phyloP scores from a whole-genome alignment of 2,888 invertebrate genomes.

The Pheosia gnoma region DNA sequence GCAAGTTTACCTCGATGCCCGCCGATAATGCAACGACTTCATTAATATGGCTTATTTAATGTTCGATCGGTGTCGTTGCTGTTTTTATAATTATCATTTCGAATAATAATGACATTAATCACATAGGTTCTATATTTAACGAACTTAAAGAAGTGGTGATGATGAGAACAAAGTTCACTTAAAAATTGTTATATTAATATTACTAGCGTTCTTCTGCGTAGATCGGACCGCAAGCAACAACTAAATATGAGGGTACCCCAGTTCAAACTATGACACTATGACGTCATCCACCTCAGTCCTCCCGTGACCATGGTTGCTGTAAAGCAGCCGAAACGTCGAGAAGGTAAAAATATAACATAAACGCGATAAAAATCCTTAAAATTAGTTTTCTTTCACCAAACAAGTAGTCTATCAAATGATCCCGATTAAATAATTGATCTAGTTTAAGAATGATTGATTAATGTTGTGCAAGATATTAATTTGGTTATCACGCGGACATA shows the following conservation, averaged over 20 bases:
- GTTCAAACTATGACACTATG: too few species aligned
- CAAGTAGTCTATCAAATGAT: constrained; percentile 11
- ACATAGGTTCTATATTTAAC: neutral
- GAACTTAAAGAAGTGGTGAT: neutral
- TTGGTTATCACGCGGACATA: neutral
- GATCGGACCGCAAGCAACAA: too few species aligned
- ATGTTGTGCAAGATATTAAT: neutral
- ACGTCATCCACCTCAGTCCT: too few species aligned
- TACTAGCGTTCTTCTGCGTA: too few species aligned
- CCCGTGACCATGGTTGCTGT: too few species aligned
- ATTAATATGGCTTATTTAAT: constrained; percentile 41
- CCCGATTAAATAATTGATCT: neutral
- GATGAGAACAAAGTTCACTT: too few species aligned
- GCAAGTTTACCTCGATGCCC: constrained; percentile 35
- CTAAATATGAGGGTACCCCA: too few species aligned
- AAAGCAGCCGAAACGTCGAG: too few species aligned
- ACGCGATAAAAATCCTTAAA: too few species aligned
- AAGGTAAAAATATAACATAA: too few species aligned
- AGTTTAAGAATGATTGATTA: neutral
- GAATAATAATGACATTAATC: neutral
- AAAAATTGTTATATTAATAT: too few species aligned
- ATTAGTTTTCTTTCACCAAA: constrained; percentile 18
- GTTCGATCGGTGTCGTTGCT: constrained; percentile 40
- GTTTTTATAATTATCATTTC: constrained; percentile 12
- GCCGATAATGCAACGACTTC: constrained; percentile 35